These are phyloP conservation scores for Drosophila grimshawi DNA, from an alignment of 1,140 invertebrate species.

Conservation along the genomic window DNA sequence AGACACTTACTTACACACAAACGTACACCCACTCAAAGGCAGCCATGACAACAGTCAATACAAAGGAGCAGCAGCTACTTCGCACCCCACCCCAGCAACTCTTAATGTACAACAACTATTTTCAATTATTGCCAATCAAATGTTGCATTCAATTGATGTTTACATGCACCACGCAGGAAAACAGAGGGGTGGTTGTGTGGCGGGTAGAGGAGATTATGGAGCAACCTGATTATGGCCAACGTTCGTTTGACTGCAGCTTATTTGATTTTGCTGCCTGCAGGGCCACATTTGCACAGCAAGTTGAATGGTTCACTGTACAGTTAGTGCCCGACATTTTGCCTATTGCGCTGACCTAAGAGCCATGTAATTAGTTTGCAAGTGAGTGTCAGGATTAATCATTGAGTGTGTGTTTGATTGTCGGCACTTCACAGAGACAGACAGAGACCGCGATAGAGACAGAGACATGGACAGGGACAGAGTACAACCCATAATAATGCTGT, in stretches of 20 bases:
- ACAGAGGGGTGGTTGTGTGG: neutral
- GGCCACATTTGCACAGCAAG: slow-evolving; percentile 25
- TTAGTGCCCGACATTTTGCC: slow-evolving; percentile 8
- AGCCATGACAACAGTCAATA: slow-evolving; percentile 72
- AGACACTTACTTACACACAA: slow-evolving; percentile 2
- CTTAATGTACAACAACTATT: slow-evolving; percentile 81
- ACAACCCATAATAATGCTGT: slow-evolving; percentile 57
- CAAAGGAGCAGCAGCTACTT: slow-evolving; percentile 29
- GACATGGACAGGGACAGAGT: slow-evolving; percentile 18
- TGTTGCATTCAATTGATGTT: slow-evolving; percentile 83
- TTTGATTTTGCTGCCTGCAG: slow-evolving; percentile 44
- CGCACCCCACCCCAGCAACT: slow-evolving; percentile 8
- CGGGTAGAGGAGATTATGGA: neutral
- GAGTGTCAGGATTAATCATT: slow-evolving; percentile 82
- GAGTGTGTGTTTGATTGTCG: slow-evolving; percentile 81
- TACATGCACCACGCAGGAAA: slow-evolving; percentile 61
- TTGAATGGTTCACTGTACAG: neutral
- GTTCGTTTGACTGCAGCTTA: slow-evolving; percentile 49
- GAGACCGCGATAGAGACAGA: neutral
- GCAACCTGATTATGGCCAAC: slow-evolving; percentile 63
- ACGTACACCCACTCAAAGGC: slow-evolving; percentile 51
- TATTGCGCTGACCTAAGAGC: slow-evolving; percentile 70
- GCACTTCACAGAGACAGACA: slow-evolving; percentile 55
- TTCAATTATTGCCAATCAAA: slow-evolving; percentile 84
- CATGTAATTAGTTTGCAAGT: slow-evolving; percentile 83